Evolutionary conservation across 2,797 vertebrate genomes (phyloP), one percentile per base, ranked within the genome.

Genomic region (Numenius phaeopus): DNA sequence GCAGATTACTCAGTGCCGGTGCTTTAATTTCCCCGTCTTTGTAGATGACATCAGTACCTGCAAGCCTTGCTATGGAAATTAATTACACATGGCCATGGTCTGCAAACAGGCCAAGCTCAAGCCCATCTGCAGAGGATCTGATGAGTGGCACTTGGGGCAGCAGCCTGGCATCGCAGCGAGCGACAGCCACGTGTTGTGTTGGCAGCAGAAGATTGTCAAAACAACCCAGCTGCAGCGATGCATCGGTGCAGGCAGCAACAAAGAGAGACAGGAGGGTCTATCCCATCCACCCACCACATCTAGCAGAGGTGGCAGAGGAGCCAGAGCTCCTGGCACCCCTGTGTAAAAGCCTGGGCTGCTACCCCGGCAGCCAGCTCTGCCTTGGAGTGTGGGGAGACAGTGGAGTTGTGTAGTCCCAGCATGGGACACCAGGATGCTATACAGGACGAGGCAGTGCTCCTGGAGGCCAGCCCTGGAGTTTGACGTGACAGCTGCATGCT

Each of bases 161-260:
- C 37, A 65, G 24, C 39, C 47, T 3, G 7, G 42, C 19, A 40
- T 34, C 3, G 2, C 32, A 54, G 14, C 1, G 4, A 39, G 32
- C 0, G 2, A 69, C 34, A 50, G 17, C 34, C 26, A 49, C 1
- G 1, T 0, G 2, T 29, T 6, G 5, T 52, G 32, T 15, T 57
- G 14, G 49, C 29, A 90, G 79, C 76, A 57, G 61, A 44, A 46
- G n/a, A 37, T 11, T 8, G 13, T 34, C 46, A 87, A 52, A 79
- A 24, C 24, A 79, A 44, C 10, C 4, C 37, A 58, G 24, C 11
- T 78, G 37, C 44, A 71, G 49, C 30, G 71, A 20, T 1, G 1
- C 13, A 11, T 7, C 0, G 0, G 18, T 24, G 23, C 1, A 3
- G 46, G 26, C 11, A 46, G 54, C 8, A 66, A 29, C 12, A n/a